A percentile compares a stretch with the other conserved stretches of the same genome.
Evolutionary conservation across 2,113 vertebrate genomes (phyloP).

Genomic region (Rattus rattus): DNA sequence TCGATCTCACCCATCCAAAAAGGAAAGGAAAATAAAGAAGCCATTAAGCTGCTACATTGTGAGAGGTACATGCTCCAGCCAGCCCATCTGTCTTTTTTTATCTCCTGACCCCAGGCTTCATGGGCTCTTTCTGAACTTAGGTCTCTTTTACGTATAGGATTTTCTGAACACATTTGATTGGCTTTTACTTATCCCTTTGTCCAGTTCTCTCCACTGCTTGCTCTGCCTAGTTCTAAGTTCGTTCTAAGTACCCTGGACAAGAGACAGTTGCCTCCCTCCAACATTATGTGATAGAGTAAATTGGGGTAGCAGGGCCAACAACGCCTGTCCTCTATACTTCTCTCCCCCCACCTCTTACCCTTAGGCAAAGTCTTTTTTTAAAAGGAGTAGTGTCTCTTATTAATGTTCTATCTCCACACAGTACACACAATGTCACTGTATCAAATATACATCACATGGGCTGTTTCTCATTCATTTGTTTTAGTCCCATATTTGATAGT

Average conservation of each 20-base stretch:
- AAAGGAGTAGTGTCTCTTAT: neutral
- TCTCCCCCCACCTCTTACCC: rapidly evolving
- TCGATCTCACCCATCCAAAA: neutral
- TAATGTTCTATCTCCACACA: neutral
- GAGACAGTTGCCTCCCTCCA: neutral
- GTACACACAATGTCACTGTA: neutral
- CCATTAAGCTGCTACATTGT: neutral
- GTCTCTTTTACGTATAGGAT: neutral
- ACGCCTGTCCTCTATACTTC: neutral
- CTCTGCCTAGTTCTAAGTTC: neutral
- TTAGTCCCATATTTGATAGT: neutral
- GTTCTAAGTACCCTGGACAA: neutral
- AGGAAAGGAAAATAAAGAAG: neutral
- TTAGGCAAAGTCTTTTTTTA: neutral
- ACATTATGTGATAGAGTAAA: neutral
- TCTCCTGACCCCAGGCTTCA: neutral
- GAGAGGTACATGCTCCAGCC: neutral
- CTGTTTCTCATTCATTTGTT: neutral
- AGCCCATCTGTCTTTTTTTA: neutral
- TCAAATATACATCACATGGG: neutral
- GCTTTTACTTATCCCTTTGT: neutral
- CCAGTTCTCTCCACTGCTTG: neutral
- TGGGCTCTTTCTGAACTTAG: neutral
- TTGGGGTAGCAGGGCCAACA: neutral
- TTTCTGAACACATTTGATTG: neutral